Evolutionary conservation across 1,140 invertebrate genomes (phyloP), one percentile per base, ranked within the genome.

Genomic region (Brachionus rubens): DNA sequence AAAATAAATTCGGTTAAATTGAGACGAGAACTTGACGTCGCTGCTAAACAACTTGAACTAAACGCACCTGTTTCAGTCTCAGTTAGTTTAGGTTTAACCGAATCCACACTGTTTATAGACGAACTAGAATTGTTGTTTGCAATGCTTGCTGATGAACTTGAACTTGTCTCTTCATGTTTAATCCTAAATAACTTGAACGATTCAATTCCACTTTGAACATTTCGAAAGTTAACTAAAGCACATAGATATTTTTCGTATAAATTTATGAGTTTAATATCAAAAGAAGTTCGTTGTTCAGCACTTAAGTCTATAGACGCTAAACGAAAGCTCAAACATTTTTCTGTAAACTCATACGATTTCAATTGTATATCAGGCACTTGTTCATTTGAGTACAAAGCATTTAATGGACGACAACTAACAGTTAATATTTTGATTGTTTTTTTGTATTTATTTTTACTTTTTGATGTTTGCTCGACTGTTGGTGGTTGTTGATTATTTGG

Each of bases 241-340:
- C 68, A 72, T 19, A 72, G 33, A 41, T 50, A 72, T 41, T 72
- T 72, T 72, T 72, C 68, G 36, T 50, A 72, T 28, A 50, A 16
- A 40, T 72, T 72, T 14, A 72, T 54, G 10, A 72, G 14, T 72
- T 52, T 48, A 30, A 72, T 41, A 14, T 54, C 30, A 30, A 50
- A 54, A n/a, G 16, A 21, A 3, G 43, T 72, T n/a, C 36, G 28
- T 3, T 7, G 43, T 19, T 72, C 68, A 14, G 68, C 16, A 12
- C 7, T 43, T 12, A 72, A 30, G 50, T 72, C 68, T 26, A 72
- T 36, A 1, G 46, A 54, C 4, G 68, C 68, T n/a, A 72, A 14
- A 24, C 68, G 46, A 72, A 72, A 72, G 19, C 68, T 72, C 21
- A 72, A 48, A 72, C 68, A 72, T 40, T 72, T 72, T 50, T 72